These are phyloP conservation scores for Neotoma lepida DNA, from an alignment of 2,113 vertebrate species.

Conservation along the genomic window DNA sequence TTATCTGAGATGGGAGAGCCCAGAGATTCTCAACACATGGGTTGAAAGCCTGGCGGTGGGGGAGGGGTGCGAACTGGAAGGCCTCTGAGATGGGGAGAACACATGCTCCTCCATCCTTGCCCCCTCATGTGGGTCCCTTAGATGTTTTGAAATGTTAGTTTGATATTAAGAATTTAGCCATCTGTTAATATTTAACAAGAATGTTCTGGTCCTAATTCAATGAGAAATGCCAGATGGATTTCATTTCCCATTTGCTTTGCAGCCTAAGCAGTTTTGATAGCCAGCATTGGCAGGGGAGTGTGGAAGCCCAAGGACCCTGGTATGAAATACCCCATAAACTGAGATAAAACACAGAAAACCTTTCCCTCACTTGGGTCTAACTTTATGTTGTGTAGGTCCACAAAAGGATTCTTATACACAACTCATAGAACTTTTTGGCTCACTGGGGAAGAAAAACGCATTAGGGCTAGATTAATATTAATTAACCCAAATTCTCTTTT, in stretches of 20 bases:
- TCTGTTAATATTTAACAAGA: conserved; percentile 82
- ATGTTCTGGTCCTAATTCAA: conserved; percentile 83
- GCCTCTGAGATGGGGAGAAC: conserved; percentile 46
- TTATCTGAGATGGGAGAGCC: conserved; percentile 45
- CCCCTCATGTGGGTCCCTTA: conserved; percentile 71
- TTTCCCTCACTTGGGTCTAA: neutral
- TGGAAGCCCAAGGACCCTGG: conserved; percentile 64
- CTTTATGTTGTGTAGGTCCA: neutral
- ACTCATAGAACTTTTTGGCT: neutral
- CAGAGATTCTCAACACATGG: conserved; percentile 56
- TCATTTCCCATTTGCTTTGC: conserved; percentile 81
- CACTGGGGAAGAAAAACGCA: neutral
- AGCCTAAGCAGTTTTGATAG: conserved; percentile 81
- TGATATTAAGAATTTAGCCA: conserved; percentile 80
- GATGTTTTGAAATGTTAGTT: conserved; percentile 77
- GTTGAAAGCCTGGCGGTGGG: neutral
- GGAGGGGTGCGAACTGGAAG: neutral
- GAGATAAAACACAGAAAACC: conserved; percentile 34
- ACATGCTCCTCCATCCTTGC: conserved; percentile 58
- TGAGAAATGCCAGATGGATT: conserved; percentile 81
- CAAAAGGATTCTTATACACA: neutral
- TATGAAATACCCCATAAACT: conserved; percentile 46
- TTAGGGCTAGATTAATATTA: neutral
- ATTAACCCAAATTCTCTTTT: conserved; percentile 52
- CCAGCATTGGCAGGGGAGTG: conserved; percentile 69